These are phyloP conservation scores for Drosophila murphyi DNA, from an alignment of 1,140 invertebrate genomes.

Conservation along the genomic window DNA sequence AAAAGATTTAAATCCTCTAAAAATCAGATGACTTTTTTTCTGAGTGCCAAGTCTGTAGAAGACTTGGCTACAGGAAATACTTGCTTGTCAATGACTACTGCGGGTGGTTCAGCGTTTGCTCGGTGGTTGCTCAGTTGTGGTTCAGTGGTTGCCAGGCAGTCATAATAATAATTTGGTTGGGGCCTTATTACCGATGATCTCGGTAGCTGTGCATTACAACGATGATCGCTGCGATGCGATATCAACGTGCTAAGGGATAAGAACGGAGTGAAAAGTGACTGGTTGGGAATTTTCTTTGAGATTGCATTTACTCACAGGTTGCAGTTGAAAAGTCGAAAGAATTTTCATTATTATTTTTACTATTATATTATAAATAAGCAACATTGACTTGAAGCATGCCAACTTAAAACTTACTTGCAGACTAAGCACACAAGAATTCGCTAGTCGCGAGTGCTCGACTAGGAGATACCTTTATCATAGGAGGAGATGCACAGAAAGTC, in stretches of 20 bases:
- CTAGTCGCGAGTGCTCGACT: too few species aligned
- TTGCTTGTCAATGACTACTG: conserved; percentile 20
- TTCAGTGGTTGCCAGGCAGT: conserved; percentile 2
- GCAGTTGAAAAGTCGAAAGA: background rate
- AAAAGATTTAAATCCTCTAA: too few species aligned
- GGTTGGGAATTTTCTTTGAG: background rate
- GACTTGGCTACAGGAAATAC: conserved; percentile 5
- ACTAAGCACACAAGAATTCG: too few species aligned
- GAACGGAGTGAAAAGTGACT: background rate
- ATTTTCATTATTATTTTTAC: background rate
- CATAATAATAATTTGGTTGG: conserved; percentile 41
- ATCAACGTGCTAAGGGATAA: conserved; percentile 17
- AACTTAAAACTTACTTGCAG: background rate
- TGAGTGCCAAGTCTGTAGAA: too few species aligned
- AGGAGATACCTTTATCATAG: too few species aligned
- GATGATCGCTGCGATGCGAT: conserved; percentile 30
- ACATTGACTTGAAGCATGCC: background rate
- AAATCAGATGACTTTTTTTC: too few species aligned
- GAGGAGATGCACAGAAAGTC: too few species aligned
- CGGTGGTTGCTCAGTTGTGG: background rate
- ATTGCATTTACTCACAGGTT: background rate
- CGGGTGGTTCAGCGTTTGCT: background rate
- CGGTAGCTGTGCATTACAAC: conserved; percentile 28
- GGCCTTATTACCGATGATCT: conserved; percentile 38
- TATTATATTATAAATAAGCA: background rate